Conservation (phyloP, 2,113 vertebrate species). For the Lepidothrix coronata region DNA sequence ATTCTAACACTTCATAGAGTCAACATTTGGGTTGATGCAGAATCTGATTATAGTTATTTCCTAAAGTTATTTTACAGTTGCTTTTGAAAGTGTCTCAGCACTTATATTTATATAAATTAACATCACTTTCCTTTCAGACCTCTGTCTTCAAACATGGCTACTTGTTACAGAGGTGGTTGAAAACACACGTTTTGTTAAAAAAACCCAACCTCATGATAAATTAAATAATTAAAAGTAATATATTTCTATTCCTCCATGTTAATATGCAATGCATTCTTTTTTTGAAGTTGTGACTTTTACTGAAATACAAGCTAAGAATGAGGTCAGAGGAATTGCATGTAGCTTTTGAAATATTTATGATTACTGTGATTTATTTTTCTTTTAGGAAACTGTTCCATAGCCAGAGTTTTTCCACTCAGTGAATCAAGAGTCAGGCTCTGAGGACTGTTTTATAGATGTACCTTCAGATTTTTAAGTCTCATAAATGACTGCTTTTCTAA, state of each 20-base stretch:
- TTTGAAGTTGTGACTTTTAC: neutral
- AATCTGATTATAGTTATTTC: neutral
- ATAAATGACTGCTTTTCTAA: neutral
- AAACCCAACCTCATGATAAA: neutral
- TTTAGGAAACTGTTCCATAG: neutral
- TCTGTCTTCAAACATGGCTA: neutral
- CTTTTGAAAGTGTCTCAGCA: neutral
- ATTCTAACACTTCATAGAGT: neutral
- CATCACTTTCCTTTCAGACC: neutral
- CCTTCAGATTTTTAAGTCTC: neutral
- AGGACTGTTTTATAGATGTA: neutral
- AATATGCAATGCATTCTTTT: neutral
- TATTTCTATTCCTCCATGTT: neutral
- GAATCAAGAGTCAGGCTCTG: neutral
- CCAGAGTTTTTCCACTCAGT: neutral
- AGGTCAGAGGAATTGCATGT: neutral
- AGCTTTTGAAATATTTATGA: neutral
- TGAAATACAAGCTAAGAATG: neutral
- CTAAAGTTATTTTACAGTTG: neutral
- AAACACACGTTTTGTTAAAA: neutral
- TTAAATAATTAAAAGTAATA: neutral
- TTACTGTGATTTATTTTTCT: neutral
- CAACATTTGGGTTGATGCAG: neutral
- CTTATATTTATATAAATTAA: neutral
- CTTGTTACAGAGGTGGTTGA: neutral